These are phyloP conservation scores for Danio tinwini DNA, from an alignment of 2,797 vertebrate genomes.

Conservation along the genomic window DNA sequence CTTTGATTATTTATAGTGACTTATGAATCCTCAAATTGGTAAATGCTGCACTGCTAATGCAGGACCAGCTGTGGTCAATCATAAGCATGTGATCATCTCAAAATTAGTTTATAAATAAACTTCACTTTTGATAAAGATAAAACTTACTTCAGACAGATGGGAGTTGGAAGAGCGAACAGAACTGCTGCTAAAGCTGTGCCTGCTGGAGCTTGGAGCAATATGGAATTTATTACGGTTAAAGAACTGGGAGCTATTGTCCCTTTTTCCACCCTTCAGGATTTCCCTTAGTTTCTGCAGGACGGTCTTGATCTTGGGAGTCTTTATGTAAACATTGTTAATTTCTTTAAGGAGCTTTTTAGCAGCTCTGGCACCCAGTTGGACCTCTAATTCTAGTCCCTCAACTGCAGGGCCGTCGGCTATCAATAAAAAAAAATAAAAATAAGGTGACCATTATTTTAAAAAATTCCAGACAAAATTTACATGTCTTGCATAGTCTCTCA, in stretches of 20 bases:
- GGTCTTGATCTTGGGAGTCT: conserved; percentile 54
- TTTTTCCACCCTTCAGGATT: conserved; percentile 69
- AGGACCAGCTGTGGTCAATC: no score
- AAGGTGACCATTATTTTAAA: background rate
- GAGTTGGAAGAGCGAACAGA: conserved; percentile 62
- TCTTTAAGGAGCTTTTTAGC: conserved; percentile 76
- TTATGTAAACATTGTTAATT: conserved; percentile 59
- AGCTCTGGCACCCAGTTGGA: conserved; percentile 77
- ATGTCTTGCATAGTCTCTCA: background rate
- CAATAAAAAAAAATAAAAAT: background rate
- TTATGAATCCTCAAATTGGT: no score
- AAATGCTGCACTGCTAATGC: no score
- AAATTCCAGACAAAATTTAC: background rate
- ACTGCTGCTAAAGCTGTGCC: conserved; percentile 14
- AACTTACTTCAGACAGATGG: conserved; percentile 57
- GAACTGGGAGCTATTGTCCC: conserved; percentile 61
- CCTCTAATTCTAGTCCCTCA: conserved; percentile 81
- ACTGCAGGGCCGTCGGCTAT: conserved; percentile 52
- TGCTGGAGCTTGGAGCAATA: conserved; percentile 43
- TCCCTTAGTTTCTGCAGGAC: conserved; percentile 76
- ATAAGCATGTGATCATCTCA: no score
- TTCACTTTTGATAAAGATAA: no score
- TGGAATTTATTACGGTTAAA: background rate
- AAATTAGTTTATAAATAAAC: no score
- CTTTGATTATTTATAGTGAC: no score